Evolutionary conservation across 2,113 vertebrate species (phyloP).

Genomic region (Barbus barbus): DNA sequence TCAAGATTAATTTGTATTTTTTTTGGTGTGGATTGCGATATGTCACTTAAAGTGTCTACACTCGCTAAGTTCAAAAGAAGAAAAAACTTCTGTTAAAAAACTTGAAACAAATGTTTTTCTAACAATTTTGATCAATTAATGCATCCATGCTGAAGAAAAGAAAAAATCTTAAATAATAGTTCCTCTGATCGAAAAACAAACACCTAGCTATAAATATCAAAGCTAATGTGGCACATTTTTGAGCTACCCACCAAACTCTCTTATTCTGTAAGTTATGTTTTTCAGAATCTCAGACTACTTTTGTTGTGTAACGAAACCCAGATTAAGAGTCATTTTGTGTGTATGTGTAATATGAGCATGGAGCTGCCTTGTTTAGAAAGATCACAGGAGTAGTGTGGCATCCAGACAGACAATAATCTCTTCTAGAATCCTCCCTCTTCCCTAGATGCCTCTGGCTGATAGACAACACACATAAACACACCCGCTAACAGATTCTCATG

Average conservation of each 20-base stretch:
- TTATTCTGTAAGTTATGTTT: neutral
- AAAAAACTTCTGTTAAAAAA: too few relatives aligned
- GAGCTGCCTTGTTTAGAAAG: neutral
- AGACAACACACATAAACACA: constrained; percentile 36
- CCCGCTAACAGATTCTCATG: constrained; percentile 4
- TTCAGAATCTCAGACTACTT: neutral
- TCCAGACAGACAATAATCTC: constrained; percentile 11
- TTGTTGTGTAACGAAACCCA: neutral
- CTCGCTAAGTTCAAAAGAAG: too few relatives aligned
- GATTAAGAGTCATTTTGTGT: neutral
- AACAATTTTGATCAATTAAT: too few relatives aligned
- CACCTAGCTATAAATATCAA: neutral
- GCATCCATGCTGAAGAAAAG: too few relatives aligned
- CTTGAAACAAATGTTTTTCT: too few relatives aligned
- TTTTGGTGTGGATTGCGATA: neutral
- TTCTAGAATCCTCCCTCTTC: constrained; percentile 10
- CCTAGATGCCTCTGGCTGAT: constrained; percentile 8
- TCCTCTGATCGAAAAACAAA: neutral
- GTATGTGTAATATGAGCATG: neutral
- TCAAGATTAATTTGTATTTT: too few relatives aligned
- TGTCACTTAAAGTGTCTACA: too few relatives aligned
- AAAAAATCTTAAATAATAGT: too few relatives aligned
- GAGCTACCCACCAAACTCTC: too few relatives aligned
- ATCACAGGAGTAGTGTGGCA: neutral
- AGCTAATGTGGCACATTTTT: too few relatives aligned